Evolutionary conservation across 2,797 vertebrate genomes (phyloP).

Genomic region (Anolis apletophallus): DNA sequence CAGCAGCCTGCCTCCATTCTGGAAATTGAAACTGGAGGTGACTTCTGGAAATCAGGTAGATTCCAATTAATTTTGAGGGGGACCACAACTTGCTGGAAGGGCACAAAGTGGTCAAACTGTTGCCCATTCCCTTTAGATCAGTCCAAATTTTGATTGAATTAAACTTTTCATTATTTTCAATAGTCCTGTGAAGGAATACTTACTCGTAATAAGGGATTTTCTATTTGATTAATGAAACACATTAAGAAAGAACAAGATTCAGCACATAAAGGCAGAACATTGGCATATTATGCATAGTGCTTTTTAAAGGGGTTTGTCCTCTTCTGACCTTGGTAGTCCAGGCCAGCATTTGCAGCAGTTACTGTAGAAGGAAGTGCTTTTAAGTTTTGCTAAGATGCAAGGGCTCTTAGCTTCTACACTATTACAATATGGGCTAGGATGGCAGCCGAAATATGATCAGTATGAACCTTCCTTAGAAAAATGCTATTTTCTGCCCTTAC

Average conservation of each 20-base stretch:
- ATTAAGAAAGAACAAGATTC: slow-evolving; percentile 13
- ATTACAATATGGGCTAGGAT: neutral
- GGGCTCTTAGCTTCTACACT: neutral
- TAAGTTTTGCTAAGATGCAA: slow-evolving; percentile 2
- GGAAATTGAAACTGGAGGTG: no score
- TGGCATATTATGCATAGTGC: neutral
- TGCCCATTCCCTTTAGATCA: neutral
- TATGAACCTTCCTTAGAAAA: neutral
- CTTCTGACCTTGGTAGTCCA: slow-evolving; percentile 17
- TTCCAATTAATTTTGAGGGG: no score
- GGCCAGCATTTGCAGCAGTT: neutral
- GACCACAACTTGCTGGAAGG: no score
- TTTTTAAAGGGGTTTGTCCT: slow-evolving; percentile 11
- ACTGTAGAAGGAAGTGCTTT: neutral
- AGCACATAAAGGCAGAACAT: neutral
- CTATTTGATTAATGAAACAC: slow-evolving; percentile 20
- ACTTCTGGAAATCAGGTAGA: no score
- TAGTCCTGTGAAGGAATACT: neutral
- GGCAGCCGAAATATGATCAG: neutral
- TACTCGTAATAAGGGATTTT: neutral
- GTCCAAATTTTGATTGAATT: slow-evolving; percentile 18
- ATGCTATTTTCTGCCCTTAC: neutral
- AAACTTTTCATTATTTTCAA: neutral
- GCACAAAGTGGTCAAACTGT: no score
- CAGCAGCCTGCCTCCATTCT: no score